Base-by-base conservation (phyloP, 1,140 invertebrate genomes). In the Aricia agestis region DNA sequence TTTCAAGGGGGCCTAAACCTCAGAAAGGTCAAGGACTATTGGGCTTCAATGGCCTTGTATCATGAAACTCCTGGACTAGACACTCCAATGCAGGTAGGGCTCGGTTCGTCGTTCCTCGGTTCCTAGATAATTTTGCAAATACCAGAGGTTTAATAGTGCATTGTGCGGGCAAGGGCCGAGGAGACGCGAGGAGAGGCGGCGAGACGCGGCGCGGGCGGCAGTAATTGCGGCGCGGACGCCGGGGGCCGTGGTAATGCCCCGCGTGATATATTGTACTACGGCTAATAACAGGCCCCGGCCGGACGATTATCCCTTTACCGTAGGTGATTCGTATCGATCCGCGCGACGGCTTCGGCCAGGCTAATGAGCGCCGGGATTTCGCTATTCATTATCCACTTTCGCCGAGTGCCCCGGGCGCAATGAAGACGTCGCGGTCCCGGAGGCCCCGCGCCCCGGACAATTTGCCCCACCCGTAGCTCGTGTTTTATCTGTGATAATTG, bases 301-400 rank as follows among this genome's bases (percentile, higher is more conserved):
- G 80, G 79, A 78, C 86, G 84, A 89, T 90, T 88, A 89, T 87
- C 83, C 84, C 84, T 85, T 88, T 87, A 85, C 83, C 79, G 78
- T 84, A 89, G 80, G 86, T 83, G 85, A 88, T 85, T 85, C 79
- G 82, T 84, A 89, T 86, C 85, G 88, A 87, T 86, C 80, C 80
- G 68, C 74, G 80, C 86, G 84, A 86, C 86, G 84, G 59, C 18
- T 78, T 82, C 80, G 79, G 77, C 85, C 81, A 79, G 72, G 80
- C 81, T 91, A 91, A 91, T 91, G 86, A 91, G 84, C 79, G 83
- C 80, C 66, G 84, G 84, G 83, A 52, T 52, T 89, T 89, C 82
- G 82, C 82, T 86, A 83, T 79, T 89, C 80, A 91, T 91, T 91
- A 91, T 89, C 89, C 87, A 89, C 86, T 87, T 86, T 87, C 78